phyloP scores from a whole-genome alignment of 1,140 invertebrate species.

The Dufourea novaeangliae region DNA sequence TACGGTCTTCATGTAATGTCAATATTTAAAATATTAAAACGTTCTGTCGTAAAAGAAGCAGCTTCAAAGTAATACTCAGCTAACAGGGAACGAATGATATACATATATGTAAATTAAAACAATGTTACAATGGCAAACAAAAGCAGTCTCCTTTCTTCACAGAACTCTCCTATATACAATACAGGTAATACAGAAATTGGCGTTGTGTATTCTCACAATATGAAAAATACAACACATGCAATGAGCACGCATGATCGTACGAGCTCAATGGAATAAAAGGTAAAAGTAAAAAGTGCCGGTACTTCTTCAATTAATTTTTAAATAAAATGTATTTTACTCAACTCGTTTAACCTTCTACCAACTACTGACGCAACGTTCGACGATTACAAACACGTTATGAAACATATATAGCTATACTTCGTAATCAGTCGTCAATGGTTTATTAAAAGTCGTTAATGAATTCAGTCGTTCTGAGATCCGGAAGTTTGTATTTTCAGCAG shows the following conservation, averaged over 20 bases:
- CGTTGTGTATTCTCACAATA: not conserved
- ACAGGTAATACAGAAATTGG: not conserved
- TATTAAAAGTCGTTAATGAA: not conserved
- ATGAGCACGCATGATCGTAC: not conserved
- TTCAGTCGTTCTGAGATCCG: no score
- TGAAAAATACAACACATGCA: not conserved
- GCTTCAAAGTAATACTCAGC: no score
- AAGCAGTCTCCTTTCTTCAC: not conserved
- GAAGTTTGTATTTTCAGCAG: no score
- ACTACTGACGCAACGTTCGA: not conserved
- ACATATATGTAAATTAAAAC: not conserved
- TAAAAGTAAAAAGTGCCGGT: not conserved
- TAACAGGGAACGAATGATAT: not conserved
- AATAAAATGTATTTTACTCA: not conserved
- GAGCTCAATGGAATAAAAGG: no score
- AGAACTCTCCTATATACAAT: not conserved
- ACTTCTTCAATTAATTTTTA: not conserved
- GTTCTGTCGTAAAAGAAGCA: not conserved
- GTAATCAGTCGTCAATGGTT: not conserved
- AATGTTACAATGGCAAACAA: not conserved
- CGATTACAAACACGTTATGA: not conserved
- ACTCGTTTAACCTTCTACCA: not conserved
- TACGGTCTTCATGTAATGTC: not conserved
- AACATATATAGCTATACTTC: not conserved
- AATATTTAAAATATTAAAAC: no score